Evolutionary conservation across 92 coral and sea anemone genomes (phyloP).

Genomic region (Zoanthus gigantus): DNA sequence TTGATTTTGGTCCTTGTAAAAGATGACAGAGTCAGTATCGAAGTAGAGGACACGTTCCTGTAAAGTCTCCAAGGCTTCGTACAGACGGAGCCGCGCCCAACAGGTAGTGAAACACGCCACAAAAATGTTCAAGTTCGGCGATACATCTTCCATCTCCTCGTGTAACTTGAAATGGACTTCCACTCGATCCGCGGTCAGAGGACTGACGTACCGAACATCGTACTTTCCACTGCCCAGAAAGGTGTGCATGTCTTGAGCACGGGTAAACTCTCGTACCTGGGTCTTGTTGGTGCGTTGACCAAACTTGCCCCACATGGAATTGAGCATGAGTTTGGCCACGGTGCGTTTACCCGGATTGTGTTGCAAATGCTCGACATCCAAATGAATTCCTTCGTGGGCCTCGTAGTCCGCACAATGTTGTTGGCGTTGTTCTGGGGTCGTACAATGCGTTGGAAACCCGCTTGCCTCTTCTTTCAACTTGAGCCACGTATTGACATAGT

Average conservation of each 20-base stretch:
- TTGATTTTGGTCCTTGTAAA: background rate
- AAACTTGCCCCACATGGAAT: constrained; percentile 43
- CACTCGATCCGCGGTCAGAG: constrained; percentile 19
- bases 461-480: constrained; percentile 55
- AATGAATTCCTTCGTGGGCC: background rate
- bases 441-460: background rate
- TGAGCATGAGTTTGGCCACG: constrained; percentile 56
- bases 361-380: background rate
- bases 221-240: background rate
- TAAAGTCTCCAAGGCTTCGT: constrained; percentile 1
- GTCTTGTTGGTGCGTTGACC: constrained; percentile 13
- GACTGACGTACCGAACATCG: constrained; percentile 1
- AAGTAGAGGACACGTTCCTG: background rate
- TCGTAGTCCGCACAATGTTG: constrained; percentile 1
- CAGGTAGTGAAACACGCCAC: constrained; percentile 7
- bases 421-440: background rate
- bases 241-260: background rate
- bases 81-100: constrained; percentile 15
- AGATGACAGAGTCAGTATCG: background rate
- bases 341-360: constrained; percentile 21
- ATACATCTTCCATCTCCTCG: constrained; percentile 5
- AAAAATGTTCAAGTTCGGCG: background rate
- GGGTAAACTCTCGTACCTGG: background rate
- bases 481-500: constrained; percentile 42
- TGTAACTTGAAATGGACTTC: background rate